Evolutionary conservation across 2,113 vertebrate species (phyloP), one percentile per base, ranked within the genome.

Genomic region (Colossoma macropomum): DNA sequence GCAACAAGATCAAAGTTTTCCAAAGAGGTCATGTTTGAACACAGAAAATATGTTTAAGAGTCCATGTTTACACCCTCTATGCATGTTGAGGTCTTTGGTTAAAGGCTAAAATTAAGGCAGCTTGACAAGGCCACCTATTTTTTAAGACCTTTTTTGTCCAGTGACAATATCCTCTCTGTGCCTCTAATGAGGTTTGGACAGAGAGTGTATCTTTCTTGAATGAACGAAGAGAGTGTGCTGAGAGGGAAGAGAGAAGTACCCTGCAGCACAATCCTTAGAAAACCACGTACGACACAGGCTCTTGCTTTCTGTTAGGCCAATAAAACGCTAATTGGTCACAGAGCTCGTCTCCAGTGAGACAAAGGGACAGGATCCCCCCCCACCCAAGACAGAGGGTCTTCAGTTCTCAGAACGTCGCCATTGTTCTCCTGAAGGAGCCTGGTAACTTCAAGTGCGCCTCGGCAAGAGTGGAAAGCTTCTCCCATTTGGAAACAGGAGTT

Each of bases 291-390:
- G 68, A 79, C 77, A 77, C 80, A 77, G 78, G 28, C 82, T 84
- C 76, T 85, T 84, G 74, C 75, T 89, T 81, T 84, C 68, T 69
- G 54, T 77, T 62, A 83, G 77, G 80, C 85, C 80, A 88, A 87
- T 86, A 86, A 89, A 90, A 89, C 83, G 77, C 84, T 90, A 91
- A 88, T 91, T 91, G 87, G 90, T 90, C 88, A 90, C 90, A 90
- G 90, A 88, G 86, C 82, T 86, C 54, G 75, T 91, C 83, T 90
- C 86, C 85, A 75, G 80, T 73, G 68, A 86, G 77, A 89, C 85
- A 88, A 88, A 91, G 65, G 62, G 69, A 77, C 70, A 73, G 85
- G 78, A 84, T 71, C 78, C 66, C 81, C 66, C 65, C 50, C 16
- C 5, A n/a, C 75, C 77, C 77, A n/a, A 69, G 85, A 86, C 81